Evolutionary conservation across 2,113 vertebrate species (phyloP), one percentile per base, ranked within the genome.

Genomic region (Mandrillus leucophaeus): DNA sequence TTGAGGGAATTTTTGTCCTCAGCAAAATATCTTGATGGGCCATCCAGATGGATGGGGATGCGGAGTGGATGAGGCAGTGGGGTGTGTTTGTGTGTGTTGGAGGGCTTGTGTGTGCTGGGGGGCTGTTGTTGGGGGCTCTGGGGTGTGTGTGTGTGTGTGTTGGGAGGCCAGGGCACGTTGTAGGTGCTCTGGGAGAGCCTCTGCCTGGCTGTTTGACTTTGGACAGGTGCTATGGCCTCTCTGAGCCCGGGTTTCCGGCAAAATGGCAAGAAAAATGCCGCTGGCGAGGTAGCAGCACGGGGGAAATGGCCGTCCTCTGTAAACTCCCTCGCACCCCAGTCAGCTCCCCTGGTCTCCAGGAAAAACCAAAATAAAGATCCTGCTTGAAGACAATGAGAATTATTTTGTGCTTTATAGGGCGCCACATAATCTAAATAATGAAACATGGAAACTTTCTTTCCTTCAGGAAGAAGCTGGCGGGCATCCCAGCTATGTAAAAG

Each of bases 251-350:
- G 40, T 50, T 59, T 83, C 64, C 10, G 2, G 35, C 52, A 18
- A 64, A 72, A 23, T 45, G 38, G 50, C 22, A 45, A 50, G 48
- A 57, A 30, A 57, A 81, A 23, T 2, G 32, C 32, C 59, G 0
- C 6, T 3, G 2, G 48, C 2, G 50, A n/a, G 45, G 66, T 11
- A 0, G 22, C 1, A 4, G 48, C 8, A 23, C 18, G 38, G 50
- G 17, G 20, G 30, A 7, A 6, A 18, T 13, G 52, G 59, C 32
- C 4, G 32, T 6, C 7, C 35, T 40, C 23, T 12, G 14, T 10
- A 2, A n/a, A 52, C 35, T 0, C 52, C 23, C 8, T 6, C 5
- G 3, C 0, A 2, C 13, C 8, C 32, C 52, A 23, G 7, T 8
- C 27, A 32, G 27, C 8, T 4, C 23, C 50, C 3, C 16, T 2